Conservation (phyloP, 2,113 vertebrate species). For the Alligator sinensis region DNA sequence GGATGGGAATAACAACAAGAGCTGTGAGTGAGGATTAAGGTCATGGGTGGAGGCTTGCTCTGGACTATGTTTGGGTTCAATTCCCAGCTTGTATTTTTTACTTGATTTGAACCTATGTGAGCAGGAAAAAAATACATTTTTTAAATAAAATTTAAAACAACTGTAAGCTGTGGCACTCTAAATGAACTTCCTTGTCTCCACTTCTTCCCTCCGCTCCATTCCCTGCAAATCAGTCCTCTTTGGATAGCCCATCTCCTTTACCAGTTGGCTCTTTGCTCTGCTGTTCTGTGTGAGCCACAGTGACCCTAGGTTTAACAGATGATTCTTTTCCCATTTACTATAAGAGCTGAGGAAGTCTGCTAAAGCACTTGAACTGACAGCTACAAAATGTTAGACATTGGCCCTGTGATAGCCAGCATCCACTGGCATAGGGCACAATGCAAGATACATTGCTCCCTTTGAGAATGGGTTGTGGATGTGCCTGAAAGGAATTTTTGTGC, state of each 20-base stretch:
- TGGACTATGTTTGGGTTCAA: background rate
- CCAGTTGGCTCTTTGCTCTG: background rate
- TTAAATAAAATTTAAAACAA: background rate
- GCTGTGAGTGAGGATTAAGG: background rate
- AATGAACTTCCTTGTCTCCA: background rate
- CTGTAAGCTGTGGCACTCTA: background rate
- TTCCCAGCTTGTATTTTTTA: background rate
- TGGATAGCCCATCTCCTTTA: background rate
- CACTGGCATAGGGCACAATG: background rate
- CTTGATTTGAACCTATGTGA: background rate
- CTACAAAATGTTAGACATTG: background rate
- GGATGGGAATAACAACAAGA: background rate
- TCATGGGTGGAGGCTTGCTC: background rate
- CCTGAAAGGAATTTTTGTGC: background rate
- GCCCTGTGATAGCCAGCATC: background rate
- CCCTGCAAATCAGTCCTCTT: background rate
- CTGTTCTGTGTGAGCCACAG: background rate
- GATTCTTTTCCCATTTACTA: background rate
- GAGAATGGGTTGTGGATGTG: background rate
- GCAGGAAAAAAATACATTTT: background rate
- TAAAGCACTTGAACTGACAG: background rate
- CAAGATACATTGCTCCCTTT: background rate
- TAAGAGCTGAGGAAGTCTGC: too few relatives aligned
- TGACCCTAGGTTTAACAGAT: accelerated
- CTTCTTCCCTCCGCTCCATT: background rate